These are phyloP conservation scores for Scolanthus callimorphus DNA, from an alignment of 92 coral and sea anemone genomes.

Conservation along the genomic window DNA sequence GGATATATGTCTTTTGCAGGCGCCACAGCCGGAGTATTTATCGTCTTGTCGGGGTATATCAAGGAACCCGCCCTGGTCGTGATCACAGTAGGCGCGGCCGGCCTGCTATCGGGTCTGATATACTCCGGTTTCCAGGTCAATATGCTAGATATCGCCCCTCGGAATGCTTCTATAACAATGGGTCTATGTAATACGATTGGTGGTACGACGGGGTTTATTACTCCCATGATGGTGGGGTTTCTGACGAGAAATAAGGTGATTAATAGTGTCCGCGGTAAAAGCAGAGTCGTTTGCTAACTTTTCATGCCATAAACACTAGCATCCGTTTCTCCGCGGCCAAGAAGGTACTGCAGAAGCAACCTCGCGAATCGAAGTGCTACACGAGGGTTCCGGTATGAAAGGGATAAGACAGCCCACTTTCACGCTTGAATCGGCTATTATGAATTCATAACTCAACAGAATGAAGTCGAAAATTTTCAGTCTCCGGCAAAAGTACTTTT, in stretches of 20 bases:
- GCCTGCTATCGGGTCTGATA: conserved; percentile 56
- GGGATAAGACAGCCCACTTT: too few relatives aligned
- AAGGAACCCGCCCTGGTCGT: conserved; percentile 37
- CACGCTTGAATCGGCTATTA: too few relatives aligned
- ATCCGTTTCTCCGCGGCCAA: too few relatives aligned
- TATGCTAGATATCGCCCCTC: conserved; percentile 84
- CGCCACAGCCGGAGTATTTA: conserved; percentile 64
- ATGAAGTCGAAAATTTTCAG: too few relatives aligned
- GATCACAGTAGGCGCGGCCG: conserved; percentile 56
- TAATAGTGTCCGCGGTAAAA: too few relatives aligned
- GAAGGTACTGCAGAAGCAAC: too few relatives aligned
- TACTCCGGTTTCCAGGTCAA: conserved; percentile 91
- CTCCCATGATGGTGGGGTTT: conserved; percentile 86
- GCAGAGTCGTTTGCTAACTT: too few relatives aligned
- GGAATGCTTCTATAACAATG: conserved; percentile 80
- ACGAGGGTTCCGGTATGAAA: too few relatives aligned
- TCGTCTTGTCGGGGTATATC: conserved; percentile 66
- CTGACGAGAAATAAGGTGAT: conserved; percentile 66
- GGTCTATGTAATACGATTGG: conserved; percentile 78
- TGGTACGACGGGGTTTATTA: conserved; percentile 71
- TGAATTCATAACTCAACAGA: too few relatives aligned
- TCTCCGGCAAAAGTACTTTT: too few relatives aligned
- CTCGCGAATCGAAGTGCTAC: too few relatives aligned
- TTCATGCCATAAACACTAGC: too few relatives aligned
- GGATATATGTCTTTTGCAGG: conserved; percentile 45